Percentiles rank a stretch among this genome's conserved stretches.
phyloP scores from a whole-genome alignment of 2,888 invertebrate species.

The Cataglyphis rosenhaueri region DNA sequence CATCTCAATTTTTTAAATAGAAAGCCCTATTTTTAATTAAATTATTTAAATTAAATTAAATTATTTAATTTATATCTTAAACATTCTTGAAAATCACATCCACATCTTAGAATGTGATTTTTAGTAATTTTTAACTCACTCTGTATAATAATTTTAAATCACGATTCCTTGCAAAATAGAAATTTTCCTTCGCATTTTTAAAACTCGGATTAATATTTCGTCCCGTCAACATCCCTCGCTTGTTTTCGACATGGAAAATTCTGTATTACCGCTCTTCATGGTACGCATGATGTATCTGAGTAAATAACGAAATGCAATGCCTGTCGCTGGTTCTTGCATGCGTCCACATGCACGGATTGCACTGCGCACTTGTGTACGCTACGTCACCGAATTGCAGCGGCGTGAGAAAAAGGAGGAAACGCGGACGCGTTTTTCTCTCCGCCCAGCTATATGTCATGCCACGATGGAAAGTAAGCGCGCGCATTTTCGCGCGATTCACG shows the following conservation, averaged over 20 bases:
- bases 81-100: no score
- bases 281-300: not conserved
- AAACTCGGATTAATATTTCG: not conserved
- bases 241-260: not conserved
- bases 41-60: no score
- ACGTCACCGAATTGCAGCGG: conserved; percentile 45
- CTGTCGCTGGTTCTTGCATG: not conserved
- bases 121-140: no score
- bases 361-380: not conserved
- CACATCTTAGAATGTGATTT: no score
- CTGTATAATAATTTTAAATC: not conserved
- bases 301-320: conserved; percentile 31
- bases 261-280: not conserved
- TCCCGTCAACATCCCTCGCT: not conserved
- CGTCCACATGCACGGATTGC: not conserved
- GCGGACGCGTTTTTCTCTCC: conserved; percentile 8
- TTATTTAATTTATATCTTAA: no score
- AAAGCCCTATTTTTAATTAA: no score
- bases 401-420: conserved; percentile 10
- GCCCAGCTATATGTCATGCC: conserved; percentile 14
- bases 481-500: conserved; percentile 51
- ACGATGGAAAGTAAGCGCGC: conserved; percentile 16
- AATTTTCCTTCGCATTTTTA: not conserved
- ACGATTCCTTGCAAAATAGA: not conserved
- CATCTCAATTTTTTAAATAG: no score